Evolutionary conservation across 2,888 invertebrate genomes (phyloP).

Genomic region (Drosophila crucigera): DNA sequence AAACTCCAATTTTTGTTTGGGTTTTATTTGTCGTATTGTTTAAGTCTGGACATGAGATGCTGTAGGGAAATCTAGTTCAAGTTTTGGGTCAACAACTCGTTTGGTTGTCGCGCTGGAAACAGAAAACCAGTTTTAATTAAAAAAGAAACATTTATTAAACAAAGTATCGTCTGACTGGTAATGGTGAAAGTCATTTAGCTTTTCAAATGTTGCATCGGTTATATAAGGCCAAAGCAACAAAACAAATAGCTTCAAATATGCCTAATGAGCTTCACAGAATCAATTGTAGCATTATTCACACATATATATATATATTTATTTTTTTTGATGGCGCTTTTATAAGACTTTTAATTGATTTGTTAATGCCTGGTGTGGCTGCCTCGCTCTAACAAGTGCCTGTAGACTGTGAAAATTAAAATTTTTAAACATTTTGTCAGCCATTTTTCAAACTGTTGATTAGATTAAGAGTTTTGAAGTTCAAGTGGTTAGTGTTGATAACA

Average conservation of each 20-base stretch:
- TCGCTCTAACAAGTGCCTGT: constrained; percentile 7
- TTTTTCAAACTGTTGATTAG: constrained; percentile 52
- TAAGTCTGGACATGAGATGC: constrained; percentile 35
- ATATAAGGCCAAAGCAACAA: constrained; percentile 50
- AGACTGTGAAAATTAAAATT: constrained; percentile 3
- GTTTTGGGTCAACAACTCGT: constrained; percentile 68
- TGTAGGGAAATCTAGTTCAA: constrained; percentile 74
- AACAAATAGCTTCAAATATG: constrained; percentile 6
- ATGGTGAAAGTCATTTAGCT: constrained; percentile 68
- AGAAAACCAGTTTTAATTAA: constrained; percentile 72
- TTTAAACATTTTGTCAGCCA: constrained; percentile 7
- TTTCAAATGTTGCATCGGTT: constrained; percentile 47
- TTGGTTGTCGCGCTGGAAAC: constrained; percentile 32
- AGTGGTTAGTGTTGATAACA: constrained; percentile 37
- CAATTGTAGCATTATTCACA: constrained; percentile 32
- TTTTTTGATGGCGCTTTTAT: constrained; percentile 1
- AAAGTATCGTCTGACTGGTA: constrained; percentile 56
- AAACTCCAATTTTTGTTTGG: background rate
- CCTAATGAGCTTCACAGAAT: constrained; percentile 47
- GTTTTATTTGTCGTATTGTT: constrained; percentile 11
- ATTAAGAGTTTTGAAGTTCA: constrained; percentile 68
- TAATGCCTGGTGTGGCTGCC: constrained; percentile 1
- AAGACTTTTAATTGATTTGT: constrained; percentile 21
- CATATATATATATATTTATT: background rate
- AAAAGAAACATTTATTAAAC: constrained; percentile 59